Conservation (phyloP, 2,113 vertebrate genomes). For the Motacilla alba region DNA sequence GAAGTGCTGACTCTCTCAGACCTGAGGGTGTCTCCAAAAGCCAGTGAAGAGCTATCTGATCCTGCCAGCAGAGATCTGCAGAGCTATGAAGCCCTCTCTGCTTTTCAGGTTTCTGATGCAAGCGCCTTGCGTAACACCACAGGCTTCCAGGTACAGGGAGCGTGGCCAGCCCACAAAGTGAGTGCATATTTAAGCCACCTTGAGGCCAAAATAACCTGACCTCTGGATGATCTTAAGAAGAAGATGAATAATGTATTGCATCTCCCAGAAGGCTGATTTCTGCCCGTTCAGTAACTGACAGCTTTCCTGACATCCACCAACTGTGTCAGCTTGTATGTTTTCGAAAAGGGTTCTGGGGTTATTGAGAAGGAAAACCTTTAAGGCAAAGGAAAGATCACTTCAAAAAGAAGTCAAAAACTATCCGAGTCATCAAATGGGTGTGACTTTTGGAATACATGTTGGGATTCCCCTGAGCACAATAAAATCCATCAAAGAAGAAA, state of each 20-base stretch:
- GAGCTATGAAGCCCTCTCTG: constrained; percentile 38
- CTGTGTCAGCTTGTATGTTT: background rate
- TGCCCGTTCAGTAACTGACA: background rate
- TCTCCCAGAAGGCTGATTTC: constrained; percentile 28
- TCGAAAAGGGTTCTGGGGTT: background rate
- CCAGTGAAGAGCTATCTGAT: background rate
- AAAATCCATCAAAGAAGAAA: background rate
- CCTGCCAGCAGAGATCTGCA: background rate
- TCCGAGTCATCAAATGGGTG: background rate
- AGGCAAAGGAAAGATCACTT: rapidly evolving
- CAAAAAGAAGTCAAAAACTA: background rate
- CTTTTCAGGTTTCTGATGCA: constrained; percentile 53
- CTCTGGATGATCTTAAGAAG: constrained; percentile 18
- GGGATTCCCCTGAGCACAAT: background rate
- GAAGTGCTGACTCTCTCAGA: background rate
- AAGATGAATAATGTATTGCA: constrained; percentile 48
- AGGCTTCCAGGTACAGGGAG: background rate
- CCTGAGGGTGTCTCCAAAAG: background rate
- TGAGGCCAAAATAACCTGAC: constrained; percentile 45
- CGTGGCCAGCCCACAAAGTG: background rate
- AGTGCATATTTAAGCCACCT: background rate
- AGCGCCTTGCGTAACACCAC: background rate
- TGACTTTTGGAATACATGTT: background rate
- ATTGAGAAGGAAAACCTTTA: background rate
- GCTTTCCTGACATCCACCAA: constrained; percentile 1